Base-by-base conservation (phyloP, 2,113 vertebrate species). In the Gallinago media region DNA sequence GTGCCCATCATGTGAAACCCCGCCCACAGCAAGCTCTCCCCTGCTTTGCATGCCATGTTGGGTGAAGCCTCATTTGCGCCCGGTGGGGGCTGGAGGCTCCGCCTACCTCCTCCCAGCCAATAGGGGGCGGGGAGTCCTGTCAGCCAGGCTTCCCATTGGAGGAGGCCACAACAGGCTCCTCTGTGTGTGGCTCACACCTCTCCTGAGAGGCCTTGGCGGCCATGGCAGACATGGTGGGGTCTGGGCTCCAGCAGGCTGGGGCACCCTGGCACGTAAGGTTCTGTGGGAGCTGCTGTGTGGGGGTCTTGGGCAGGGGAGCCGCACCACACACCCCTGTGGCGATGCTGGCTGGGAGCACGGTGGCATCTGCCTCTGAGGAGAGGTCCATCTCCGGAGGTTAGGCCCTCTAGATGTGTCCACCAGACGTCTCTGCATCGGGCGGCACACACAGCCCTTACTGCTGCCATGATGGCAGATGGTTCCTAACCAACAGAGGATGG, bases 291-390 rank as follows among this genome's bases (percentile, higher is more conserved):
- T 42, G 25, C 5, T 6, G 31, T 9, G 40, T 1, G 2, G 9
- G 42, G 19, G 9, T 4, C 52, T 4, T 0, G 3, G 31, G 16
- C 20, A 4, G 54, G 20, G 17, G 18, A 32, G 12, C 22, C 62
- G 9, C 44, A 40, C 18, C 0, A 0, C 12, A 4, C 1, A 2
- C 5, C 3, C 2, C 4, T 27, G 25, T 1, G 4, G 19, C 16
- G 46, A 17, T 0, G 0, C 14, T 2, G 6, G 3, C 8, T 1
- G 1, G 49, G 7, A 19, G 34, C 1, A 0, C 13, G 52, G 38
- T 8, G 22, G 5, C 7, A 2, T 4, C 55, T 23, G 9, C 3
- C 3, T 29, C 15, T 25, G 38, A 8, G 5, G 29, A 15, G 29
- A 26, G 20, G 4, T 13, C 5, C 19, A 2, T 15, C 2, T 3